These are phyloP conservation scores for Amiota communis DNA, from an alignment of 2,888 invertebrate species.

Conservation along the genomic window DNA sequence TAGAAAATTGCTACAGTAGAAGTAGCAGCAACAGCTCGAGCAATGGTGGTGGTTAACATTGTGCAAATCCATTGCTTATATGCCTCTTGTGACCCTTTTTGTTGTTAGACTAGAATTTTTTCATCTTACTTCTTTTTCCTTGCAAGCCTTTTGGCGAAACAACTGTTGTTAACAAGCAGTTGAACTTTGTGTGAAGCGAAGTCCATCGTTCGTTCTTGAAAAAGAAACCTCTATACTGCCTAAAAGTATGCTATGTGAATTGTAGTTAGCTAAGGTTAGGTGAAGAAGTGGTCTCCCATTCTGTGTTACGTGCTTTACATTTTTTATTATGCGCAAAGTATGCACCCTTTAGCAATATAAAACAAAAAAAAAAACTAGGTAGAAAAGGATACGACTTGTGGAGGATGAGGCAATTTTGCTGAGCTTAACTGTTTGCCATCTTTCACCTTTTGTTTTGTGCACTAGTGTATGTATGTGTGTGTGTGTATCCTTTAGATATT, in stretches of 20 bases:
- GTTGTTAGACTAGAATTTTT: conserved; percentile 21
- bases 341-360: conserved; percentile 15
- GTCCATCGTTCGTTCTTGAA: conserved; percentile 6
- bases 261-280: not conserved
- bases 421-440: no score
- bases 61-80: conserved; percentile 60
- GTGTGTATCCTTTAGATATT: conserved; percentile 32
- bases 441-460: conserved; percentile 47
- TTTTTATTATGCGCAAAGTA: conserved; percentile 63
- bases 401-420: no score
- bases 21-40: no score
- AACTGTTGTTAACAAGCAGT: conserved; percentile 67
- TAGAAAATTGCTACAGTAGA: conserved; percentile 62
- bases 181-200: conserved; percentile 59
- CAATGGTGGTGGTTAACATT: conserved; percentile 57
- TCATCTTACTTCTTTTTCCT: conserved; percentile 28
- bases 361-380: conserved; percentile 1
- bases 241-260: conserved; percentile 48
- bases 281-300: not conserved
- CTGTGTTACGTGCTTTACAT: conserved; percentile 66
- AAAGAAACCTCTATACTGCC: conserved; percentile 24
- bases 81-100: conserved; percentile 42
- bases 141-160: conserved; percentile 59
- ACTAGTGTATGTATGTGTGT: conserved; percentile 41
- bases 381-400: conserved; percentile 44